Evolutionary conservation across 1,140 invertebrate genomes (phyloP).

Genomic region (Leptopilina clavipes): DNA sequence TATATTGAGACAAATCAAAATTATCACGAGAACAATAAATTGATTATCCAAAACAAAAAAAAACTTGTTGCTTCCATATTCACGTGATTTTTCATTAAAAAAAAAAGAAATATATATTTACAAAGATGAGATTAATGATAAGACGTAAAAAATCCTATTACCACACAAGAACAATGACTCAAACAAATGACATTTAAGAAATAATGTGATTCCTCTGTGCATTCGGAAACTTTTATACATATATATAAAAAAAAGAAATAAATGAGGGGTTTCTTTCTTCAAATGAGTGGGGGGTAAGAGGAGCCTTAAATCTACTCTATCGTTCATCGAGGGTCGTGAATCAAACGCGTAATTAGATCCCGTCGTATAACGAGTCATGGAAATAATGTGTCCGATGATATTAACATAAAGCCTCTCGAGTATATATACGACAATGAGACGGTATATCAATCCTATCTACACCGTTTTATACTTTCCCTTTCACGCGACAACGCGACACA

Average conservation of each 20-base stretch:
- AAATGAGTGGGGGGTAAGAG: not conserved
- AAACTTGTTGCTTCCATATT: too few relatives aligned
- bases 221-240: not conserved
- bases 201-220: too few relatives aligned
- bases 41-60: too few relatives aligned
- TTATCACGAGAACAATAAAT: too few relatives aligned
- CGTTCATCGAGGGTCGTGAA: slow-evolving; percentile 55
- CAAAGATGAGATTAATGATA: too few relatives aligned
- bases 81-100: too few relatives aligned
- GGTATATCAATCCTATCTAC: slow-evolving; percentile 51
- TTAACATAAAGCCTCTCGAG: slow-evolving; percentile 54
- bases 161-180: too few relatives aligned
- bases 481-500: slow-evolving; percentile 47
- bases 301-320: slow-evolving; percentile 21
- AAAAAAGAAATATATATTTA: too few relatives aligned
- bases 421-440: slow-evolving; percentile 45
- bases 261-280: not conserved
- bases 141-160: too few relatives aligned
- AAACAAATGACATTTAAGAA: too few relatives aligned
- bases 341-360: slow-evolving; percentile 54
- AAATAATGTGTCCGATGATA: slow-evolving; percentile 48
- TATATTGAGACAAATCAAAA: too few relatives aligned
- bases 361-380: slow-evolving; percentile 47
- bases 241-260: too few relatives aligned
- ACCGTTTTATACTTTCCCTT: slow-evolving; percentile 43